Base-by-base conservation (phyloP, 2,888 invertebrate genomes). In the Clepsis dumicolana region DNA sequence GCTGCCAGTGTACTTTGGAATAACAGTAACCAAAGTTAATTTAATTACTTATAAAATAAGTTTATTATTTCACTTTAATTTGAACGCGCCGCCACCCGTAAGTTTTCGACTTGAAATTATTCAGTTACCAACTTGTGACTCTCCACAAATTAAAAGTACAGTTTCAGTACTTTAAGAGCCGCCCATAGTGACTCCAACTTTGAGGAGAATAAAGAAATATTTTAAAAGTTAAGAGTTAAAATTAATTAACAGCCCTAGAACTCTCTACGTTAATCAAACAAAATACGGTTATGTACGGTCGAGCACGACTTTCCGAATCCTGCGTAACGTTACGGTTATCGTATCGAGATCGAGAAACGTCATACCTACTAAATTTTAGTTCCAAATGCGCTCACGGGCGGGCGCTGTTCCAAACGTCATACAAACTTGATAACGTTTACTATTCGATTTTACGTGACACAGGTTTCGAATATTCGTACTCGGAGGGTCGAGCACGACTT, bases 31-130 rank as follows among this genome's bases (percentile, higher is more conserved):
- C 21, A 18, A 60, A 65, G 38, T 67, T 35, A 66, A 65, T 21
- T 41, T 41, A 65, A 32, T 16, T 44, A 21, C 48, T 21, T 48
- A 21, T 21, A 10, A 48, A 48, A 21, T 14, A 52, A 27, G n/a
- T 14, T 52, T 52, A 52, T 65, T 65, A 60, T 60, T n/a, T n/a
- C n/a, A 67, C 63, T 62, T 67, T 57, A 67, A 67, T 67, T 62
- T 52, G 56, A 57, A 29, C 62, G 62, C 56, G 27, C 27, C 54
- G 50, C 62, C 35, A 57, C 56, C 62, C 56, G 35, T 48, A 62
- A 63, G 62, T 67, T 67, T 67, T 29, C 35, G 25, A 18, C 57
- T 56, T 27, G 50, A 62, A 63, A 62, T 62, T 62, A 67, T 67
- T 67, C 56, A 67, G 62, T 57, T 57, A 56, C 21, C 62, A 57